These are phyloP conservation scores for Sinonovacula constricta DNA, from an alignment of 1,140 invertebrate genomes.

Conservation along the genomic window DNA sequence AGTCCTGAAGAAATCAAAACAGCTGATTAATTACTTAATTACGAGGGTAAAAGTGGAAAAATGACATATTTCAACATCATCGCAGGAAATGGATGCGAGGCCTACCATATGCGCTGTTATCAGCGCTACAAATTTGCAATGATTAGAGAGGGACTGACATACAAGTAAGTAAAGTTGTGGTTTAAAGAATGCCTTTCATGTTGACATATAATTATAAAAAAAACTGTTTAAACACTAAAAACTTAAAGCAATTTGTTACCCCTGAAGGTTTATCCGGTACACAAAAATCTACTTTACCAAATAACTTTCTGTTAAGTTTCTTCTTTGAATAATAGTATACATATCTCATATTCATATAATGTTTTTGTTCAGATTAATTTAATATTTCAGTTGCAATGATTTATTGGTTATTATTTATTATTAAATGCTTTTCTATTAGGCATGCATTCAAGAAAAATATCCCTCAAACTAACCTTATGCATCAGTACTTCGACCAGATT, in stretches of 20 bases:
- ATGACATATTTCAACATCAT: slow-evolving; percentile 25
- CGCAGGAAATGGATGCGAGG: not conserved
- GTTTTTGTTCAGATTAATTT: not conserved
- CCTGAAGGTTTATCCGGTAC: too few species aligned
- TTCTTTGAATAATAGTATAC: not conserved
- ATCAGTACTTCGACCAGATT: too few species aligned
- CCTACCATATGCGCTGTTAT: not conserved
- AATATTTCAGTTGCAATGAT: not conserved
- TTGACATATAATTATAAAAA: not conserved
- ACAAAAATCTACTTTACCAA: not conserved
- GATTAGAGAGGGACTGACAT: slow-evolving; percentile 21
- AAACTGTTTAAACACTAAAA: not conserved
- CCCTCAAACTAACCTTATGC: too few species aligned
- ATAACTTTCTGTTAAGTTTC: not conserved
- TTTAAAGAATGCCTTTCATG: not conserved
- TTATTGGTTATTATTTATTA: too few species aligned
- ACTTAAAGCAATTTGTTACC: too few species aligned
- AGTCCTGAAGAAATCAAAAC: slow-evolving; percentile 8
- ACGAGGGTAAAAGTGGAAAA: not conserved
- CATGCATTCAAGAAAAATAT: too few species aligned
- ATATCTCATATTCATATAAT: not conserved
- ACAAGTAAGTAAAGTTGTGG: slow-evolving; percentile 5
- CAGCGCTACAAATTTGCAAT: slow-evolving; percentile 11
- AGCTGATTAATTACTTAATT: not conserved
- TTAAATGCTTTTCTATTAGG: too few species aligned